These are phyloP conservation scores for Leucopsar rothschildi DNA, from an alignment of 2,113 vertebrate species.

Conservation along the genomic window DNA sequence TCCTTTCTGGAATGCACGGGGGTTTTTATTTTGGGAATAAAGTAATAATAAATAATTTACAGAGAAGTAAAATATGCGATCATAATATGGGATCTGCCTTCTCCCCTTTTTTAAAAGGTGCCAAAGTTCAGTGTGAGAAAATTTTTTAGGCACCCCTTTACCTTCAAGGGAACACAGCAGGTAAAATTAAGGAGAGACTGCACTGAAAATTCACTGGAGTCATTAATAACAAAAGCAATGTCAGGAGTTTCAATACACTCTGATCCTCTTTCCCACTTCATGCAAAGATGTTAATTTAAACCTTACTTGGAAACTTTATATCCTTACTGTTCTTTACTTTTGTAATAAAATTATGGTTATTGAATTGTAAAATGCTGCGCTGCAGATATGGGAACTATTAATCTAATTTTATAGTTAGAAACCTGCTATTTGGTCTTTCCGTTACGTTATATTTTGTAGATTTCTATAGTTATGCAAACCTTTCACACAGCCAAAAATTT, in stretches of 20 bases:
- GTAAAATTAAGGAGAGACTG: neutral
- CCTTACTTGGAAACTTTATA: neutral
- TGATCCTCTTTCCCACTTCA: neutral
- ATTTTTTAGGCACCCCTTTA: rapidly evolving
- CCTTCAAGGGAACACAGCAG: neutral
- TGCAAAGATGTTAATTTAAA: neutral
- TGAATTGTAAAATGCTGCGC: neutral
- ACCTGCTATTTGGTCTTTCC: neutral
- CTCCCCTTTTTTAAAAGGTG: neutral
- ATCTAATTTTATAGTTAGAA: conserved; percentile 6
- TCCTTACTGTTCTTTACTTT: neutral
- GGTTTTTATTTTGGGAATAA: neutral
- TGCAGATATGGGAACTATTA: neutral
- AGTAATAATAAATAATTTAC: neutral
- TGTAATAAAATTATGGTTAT: neutral
- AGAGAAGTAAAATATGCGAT: neutral
- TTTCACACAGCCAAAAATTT: neutral
- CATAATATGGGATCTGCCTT: neutral
- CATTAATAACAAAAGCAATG: neutral
- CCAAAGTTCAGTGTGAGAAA: neutral
- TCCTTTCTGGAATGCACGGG: rapidly evolving
- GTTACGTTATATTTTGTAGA: neutral
- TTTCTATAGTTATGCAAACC: neutral
- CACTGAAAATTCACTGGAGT: neutral
- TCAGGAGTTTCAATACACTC: neutral